Evolutionary conservation across 2,888 invertebrate genomes (phyloP).

Genomic region (Diadegma fenestrale): DNA sequence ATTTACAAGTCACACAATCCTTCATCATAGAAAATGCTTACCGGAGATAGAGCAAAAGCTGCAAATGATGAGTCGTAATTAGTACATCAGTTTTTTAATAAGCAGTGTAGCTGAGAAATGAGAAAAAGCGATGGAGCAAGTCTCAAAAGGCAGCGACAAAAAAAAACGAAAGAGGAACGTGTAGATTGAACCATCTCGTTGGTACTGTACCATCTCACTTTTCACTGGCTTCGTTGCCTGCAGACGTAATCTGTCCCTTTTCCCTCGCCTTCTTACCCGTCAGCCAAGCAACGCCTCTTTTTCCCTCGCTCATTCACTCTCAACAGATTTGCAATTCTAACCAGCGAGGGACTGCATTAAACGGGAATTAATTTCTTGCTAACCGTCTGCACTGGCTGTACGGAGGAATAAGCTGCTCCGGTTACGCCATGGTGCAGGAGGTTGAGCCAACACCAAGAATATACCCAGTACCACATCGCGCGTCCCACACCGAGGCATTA

Average conservation of each 20-base stretch:
- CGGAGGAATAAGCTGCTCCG: constrained; percentile 72
- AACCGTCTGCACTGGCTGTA: constrained; percentile 80
- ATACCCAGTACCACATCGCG: constrained; percentile 40
- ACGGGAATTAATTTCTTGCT: constrained; percentile 83
- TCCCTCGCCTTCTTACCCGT: constrained; percentile 40
- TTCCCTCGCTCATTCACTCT: constrained; percentile 42
- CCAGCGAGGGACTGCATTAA: constrained; percentile 82
- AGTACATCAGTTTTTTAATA: background rate
- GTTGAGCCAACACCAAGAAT: constrained; percentile 43
- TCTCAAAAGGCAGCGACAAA: background rate
- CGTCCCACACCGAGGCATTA: constrained; percentile 71
- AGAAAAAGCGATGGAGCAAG: background rate
- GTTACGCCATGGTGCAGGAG: constrained; percentile 54
- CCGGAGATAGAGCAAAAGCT: background rate
- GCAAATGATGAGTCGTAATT: background rate
- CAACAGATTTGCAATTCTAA: constrained; percentile 83
- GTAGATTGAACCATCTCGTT: constrained; percentile 31
- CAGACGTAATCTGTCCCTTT: constrained; percentile 25
- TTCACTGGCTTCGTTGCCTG: constrained; percentile 27
- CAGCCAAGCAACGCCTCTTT: constrained; percentile 16
- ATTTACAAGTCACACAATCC: background rate
- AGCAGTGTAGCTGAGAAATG: background rate
- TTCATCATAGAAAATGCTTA: background rate
- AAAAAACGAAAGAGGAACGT: constrained; percentile 9
- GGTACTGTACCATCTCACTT: constrained; percentile 33